A percentile compares a stretch with the other conserved stretches of the same genome.
These are phyloP conservation scores for Pelecanoides urinatrix DNA, from an alignment of 2,113 vertebrate genomes.

Conservation along the genomic window DNA sequence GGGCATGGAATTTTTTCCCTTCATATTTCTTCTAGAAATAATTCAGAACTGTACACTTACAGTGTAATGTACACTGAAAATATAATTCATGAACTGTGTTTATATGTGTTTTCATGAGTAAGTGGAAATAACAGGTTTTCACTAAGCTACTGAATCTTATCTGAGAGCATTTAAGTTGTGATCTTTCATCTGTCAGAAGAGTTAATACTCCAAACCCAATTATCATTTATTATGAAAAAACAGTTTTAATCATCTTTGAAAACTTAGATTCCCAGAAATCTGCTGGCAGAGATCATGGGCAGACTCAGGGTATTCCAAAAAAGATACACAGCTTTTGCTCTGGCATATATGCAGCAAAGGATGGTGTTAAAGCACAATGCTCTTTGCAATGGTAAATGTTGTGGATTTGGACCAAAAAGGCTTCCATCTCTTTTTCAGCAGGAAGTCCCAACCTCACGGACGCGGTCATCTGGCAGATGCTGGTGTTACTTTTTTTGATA, in stretches of 20 bases:
- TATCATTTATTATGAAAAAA: neutral
- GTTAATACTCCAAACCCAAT: neutral
- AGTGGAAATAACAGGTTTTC: neutral
- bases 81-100: neutral
- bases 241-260: neutral
- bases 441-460: neutral
- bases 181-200: neutral
- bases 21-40: neutral
- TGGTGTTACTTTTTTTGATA: neutral
- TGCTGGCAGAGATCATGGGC: neutral
- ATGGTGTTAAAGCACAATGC: neutral
- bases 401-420: neutral
- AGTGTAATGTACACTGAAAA: neutral
- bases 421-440: neutral
- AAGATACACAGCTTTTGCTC: neutral
- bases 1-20: neutral
- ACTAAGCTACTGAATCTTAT: neutral
- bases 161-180: neutral
- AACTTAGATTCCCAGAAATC: neutral
- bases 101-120: neutral
- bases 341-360: neutral
- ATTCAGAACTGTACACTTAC: neutral
- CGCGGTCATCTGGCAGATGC: neutral
- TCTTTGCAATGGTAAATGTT: neutral
- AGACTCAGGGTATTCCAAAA: neutral